phyloP scores from a whole-genome alignment of 2,797 vertebrate genomes.

The Borostomias antarcticus region DNA sequence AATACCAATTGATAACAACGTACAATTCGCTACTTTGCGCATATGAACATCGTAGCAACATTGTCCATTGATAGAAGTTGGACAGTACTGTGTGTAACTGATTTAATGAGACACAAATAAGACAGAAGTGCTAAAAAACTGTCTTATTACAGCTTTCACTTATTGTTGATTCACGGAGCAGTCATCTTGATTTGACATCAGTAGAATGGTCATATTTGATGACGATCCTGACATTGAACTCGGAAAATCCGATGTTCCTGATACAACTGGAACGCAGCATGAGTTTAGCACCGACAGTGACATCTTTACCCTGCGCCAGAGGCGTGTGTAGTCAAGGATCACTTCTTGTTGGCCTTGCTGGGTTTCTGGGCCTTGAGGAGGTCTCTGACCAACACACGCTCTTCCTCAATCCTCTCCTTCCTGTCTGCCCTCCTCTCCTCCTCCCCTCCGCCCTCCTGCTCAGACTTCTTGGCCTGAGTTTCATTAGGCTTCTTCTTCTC shows the following conservation, averaged over 20 bases:
- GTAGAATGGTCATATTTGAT: background rate
- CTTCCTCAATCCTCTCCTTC: background rate
- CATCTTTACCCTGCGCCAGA: background rate
- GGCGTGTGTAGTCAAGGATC: background rate
- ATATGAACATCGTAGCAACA: too few relatives aligned
- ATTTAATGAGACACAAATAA: too few relatives aligned
- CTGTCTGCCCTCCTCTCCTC: background rate
- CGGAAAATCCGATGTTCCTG: too few relatives aligned
- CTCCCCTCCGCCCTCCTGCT: background rate
- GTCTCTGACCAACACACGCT: constrained; percentile 33
- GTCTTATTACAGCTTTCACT: too few relatives aligned
- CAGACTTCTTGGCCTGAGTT: background rate
- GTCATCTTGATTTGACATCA: too few relatives aligned
- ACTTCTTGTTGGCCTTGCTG: constrained; percentile 40
- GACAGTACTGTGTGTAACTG: too few relatives aligned
- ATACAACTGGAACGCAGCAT: too few relatives aligned
- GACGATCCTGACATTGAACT: too few relatives aligned
- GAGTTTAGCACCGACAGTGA: constrained; percentile 25
- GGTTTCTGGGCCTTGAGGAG: constrained; percentile 45
- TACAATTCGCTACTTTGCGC: too few relatives aligned
- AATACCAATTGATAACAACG: background rate
- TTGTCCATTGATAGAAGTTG: too few relatives aligned
- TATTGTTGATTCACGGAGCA: too few relatives aligned
- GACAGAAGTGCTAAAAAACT: too few relatives aligned
- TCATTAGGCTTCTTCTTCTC: background rate